Base-by-base conservation (phyloP, 2,888 invertebrate species). In the Taenaris catops region DNA sequence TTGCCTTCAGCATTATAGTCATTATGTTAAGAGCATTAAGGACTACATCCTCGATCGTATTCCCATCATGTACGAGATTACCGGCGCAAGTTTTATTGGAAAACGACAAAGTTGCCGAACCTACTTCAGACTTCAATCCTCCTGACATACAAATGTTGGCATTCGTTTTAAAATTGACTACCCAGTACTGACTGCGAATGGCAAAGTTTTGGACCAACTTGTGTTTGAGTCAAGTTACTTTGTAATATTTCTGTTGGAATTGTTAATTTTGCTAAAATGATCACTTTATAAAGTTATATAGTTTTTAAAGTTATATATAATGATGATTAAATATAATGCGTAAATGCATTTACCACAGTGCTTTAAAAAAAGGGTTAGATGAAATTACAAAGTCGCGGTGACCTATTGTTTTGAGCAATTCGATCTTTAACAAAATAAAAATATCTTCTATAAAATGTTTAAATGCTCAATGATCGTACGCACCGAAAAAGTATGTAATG, bases 81-180 rank as follows among this genome's bases (percentile, higher is more conserved):
- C 49, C 25, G 43, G 48, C 38, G 42, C 50, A 61, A 64, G 55
- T 64, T 61, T 61, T 64, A 65, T 60, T 61, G 51, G 55, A 49
- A 51, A 50, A n/a, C 53, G 53, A 53, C 49, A 44, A 56, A 62
- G 49, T 58, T 58, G 47, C 48, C 45, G 34, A 55, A 55, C 51
- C 53, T 44, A 55, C 53, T 56, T 54, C 38, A 45, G 35, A 27
- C 42, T 48, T 16, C 58, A 41, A 34, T 31, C 51, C 44, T 49
- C 46, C 41, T 50, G 48, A 51, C 48, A 53, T 41, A 50, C 51
- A 48, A 47, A 55, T 41, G 44, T 41, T 38, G 38, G 43, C 18
- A 34, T 44, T 39, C 46, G 41, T 45, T 48, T 40, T 36, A 38
- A 44, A 48, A 38, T 48, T 42, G 35, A 36, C 46, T 46, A n/a